Conservation (phyloP, 2,888 invertebrate species). For the Penaeus monodon region DNA sequence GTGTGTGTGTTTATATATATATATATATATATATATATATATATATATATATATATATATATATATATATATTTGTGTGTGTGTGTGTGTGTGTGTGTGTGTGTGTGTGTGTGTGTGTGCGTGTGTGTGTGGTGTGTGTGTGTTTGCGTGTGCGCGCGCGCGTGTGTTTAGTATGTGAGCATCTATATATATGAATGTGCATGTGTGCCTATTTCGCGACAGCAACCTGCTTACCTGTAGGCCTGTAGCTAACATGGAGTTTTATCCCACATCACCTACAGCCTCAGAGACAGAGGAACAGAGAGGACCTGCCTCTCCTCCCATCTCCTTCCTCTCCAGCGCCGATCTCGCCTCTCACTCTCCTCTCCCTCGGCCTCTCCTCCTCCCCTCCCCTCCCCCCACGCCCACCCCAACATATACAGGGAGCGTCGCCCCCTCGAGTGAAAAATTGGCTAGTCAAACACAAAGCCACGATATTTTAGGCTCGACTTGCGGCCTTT, state of each 20-base stretch:
- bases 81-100: slow-evolving; percentile 11
- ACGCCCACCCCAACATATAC: background rate
- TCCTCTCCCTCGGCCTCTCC: background rate
- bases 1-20: no score
- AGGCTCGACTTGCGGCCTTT: slow-evolving; percentile 43
- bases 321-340: background rate
- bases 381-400: background rate
- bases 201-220: no score
- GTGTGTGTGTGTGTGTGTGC: background rate
- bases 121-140: background rate
- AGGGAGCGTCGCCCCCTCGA: slow-evolving; percentile 21
- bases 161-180: no score
- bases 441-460: slow-evolving; percentile 60
- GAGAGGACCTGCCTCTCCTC: background rate
- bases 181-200: no score
- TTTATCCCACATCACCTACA: no score
- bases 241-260: no score
- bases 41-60: no score
- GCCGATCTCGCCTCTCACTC: background rate
- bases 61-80: background rate
- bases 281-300: background rate
- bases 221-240: no score
- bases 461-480: slow-evolving; percentile 54
- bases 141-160: no score
- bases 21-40: no score